phyloP scores from a whole-genome alignment of 2,113 vertebrate species.

The Monopterus albus region DNA sequence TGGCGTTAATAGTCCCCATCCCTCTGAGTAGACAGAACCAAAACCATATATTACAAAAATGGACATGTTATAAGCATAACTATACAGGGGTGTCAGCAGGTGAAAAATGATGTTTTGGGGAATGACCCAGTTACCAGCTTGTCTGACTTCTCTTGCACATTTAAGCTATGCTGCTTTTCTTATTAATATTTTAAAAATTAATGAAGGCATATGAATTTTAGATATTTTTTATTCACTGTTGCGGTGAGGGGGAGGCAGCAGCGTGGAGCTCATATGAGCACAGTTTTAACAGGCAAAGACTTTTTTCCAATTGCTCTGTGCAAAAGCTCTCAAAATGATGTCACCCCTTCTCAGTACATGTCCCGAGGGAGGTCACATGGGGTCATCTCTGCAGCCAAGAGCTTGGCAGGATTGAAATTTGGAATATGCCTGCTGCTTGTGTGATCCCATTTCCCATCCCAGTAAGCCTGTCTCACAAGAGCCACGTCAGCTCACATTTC shows the following conservation, averaged over 20 bases:
- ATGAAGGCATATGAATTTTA: conserved; percentile 73
- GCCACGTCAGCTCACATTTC: conserved; percentile 65
- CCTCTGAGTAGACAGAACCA: conserved; percentile 34
- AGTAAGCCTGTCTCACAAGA: conserved; percentile 56
- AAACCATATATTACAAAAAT: conserved; percentile 10
- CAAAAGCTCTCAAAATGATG: conserved; percentile 58
- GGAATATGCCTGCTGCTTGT: conserved; percentile 42
- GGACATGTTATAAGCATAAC: background rate
- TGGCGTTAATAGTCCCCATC: conserved; percentile 42
- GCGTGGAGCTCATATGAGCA: background rate
- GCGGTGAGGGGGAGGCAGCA: conserved; percentile 34
- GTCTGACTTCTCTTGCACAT: conserved; percentile 52
- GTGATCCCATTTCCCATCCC: conserved; percentile 47
- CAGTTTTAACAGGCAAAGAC: conserved; percentile 16
- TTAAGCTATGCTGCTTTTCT: conserved; percentile 54
- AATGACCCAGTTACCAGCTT: conserved; percentile 61
- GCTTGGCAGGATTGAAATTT: conserved; percentile 44
- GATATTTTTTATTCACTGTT: conserved; percentile 71
- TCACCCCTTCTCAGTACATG: conserved; percentile 51
- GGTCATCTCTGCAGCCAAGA: conserved; percentile 59
- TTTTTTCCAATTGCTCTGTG: background rate
- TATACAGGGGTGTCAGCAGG: conserved; percentile 36
- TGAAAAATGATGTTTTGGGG: conserved; percentile 35
- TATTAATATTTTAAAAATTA: conserved; percentile 74
- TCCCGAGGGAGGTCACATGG: conserved; percentile 40